These are phyloP conservation scores for Sitta carolinensis DNA, from an alignment of 2,797 vertebrate genomes.

Conservation along the genomic window DNA sequence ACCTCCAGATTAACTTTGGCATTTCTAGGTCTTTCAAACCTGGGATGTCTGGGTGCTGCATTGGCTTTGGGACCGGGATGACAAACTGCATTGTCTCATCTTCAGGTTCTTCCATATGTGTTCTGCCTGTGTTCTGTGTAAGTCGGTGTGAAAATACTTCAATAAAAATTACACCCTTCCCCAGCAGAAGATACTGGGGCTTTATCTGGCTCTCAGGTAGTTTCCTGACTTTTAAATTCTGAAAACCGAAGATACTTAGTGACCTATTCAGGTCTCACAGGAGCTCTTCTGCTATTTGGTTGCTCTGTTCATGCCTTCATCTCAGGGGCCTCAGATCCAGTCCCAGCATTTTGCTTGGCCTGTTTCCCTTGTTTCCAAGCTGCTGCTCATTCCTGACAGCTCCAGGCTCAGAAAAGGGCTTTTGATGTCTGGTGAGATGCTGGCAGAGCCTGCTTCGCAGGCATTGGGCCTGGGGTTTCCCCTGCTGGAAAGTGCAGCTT, in stretches of 20 bases:
- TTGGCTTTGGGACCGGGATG: neutral
- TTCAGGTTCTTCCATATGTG: neutral
- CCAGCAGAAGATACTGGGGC: neutral
- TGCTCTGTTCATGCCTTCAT: neutral
- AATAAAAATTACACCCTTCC: neutral
- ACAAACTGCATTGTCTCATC: accelerated
- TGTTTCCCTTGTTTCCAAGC: neutral
- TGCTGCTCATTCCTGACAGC: neutral
- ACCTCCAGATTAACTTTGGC: neutral
- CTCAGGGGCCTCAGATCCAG: neutral
- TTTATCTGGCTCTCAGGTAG: neutral
- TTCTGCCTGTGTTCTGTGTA: neutral
- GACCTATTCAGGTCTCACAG: neutral
- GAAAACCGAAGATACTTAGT: neutral
- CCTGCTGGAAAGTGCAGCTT: neutral
- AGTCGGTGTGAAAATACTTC: neutral
- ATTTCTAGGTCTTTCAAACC: neutral
- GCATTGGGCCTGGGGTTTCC: constrained; percentile 23
- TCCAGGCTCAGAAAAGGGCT: neutral
- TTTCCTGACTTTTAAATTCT: neutral
- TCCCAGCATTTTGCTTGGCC: neutral
- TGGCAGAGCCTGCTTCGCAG: neutral
- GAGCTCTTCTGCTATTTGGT: neutral
- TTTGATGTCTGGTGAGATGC: constrained; percentile 40
- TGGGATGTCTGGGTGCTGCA: neutral